Percentiles rank a stretch among this genome's conserved stretches.
phyloP scores from a whole-genome alignment of 1,140 invertebrate genomes.

The Cotesia glomerata region DNA sequence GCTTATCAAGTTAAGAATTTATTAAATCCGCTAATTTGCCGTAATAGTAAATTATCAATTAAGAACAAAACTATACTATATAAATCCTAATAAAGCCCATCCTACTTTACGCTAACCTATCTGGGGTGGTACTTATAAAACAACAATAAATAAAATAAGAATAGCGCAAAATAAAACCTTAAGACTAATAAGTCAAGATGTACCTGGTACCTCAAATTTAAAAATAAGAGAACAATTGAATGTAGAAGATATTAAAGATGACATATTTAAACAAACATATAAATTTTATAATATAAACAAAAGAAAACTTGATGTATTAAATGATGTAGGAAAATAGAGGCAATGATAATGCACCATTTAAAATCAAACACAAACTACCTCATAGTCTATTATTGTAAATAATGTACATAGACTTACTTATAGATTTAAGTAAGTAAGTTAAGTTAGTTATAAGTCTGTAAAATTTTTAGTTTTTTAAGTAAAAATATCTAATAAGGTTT shows the following conservation, averaged over 20 bases:
- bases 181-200: neutral
- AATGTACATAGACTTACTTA: too few species aligned
- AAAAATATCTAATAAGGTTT: too few species aligned
- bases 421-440: too few species aligned
- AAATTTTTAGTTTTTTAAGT: too few species aligned
- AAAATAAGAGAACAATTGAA: neutral
- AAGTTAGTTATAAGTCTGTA: too few species aligned
- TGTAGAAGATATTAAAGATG: neutral
- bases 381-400: neutral
- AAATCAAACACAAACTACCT: constrained; percentile 8
- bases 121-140: constrained; percentile 2
- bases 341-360: constrained; percentile 4
- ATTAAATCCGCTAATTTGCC: constrained; percentile 23
- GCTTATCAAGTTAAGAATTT: constrained; percentile 10
- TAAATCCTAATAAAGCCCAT: constrained; percentile 17
- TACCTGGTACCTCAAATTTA: neutral
- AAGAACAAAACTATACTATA: constrained; percentile 30
- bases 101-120: constrained; percentile 2
- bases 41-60: constrained; percentile 16
- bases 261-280: neutral
- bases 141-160: constrained; percentile 15
- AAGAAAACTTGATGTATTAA: neutral
- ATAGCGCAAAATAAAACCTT: constrained; percentile 11
- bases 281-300: neutral
- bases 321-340: neutral